Base-by-base conservation (phyloP, 2,113 vertebrate genomes). In the Strix aluco region DNA sequence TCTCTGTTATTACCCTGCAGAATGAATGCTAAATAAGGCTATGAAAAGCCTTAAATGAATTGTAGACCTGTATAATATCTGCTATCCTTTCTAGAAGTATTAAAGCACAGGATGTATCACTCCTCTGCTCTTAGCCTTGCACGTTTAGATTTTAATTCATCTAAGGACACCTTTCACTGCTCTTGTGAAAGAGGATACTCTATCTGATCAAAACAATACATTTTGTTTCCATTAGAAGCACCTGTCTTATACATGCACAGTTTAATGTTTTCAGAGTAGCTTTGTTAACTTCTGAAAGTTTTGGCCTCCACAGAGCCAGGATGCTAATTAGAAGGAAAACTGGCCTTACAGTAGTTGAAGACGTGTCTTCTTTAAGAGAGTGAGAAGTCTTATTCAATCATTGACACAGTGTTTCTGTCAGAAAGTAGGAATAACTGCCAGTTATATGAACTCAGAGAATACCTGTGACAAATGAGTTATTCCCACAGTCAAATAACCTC, bases 321-420 rank as follows among this genome's bases (percentile, higher is more conserved):
- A 88, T 88, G 71, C 93, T 98, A 97, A 98, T 97, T 95, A 96
- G 91, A 97, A 94, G 81, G 81, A 95, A 92, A 97, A 94, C 92
- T 97, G 88, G 74, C 86, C 94, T 47, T 89, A 38, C 52, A 91
- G 67, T 74, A 70, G 63, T 36, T 96, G 77, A 96, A 93, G 91
- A 95, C 94, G 34, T 84, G 66, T 92, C 91, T 88, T 95, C 77
- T 91, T 89, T 46, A 86, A 92, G 61, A 94, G 62, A 94, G 46
- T 1, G 0, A 81, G 67, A 94, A 63, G 66, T 47, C 49, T 97
- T 86, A 62, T 95, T 95, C 81, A 52, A 4, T 97, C 88, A 71
- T 42, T 71, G 74, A 42, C 71, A 80, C 25, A 57, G 40, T 57
- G 25, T 81, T 92, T 74, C 82, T 97, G 84, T 71, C 85, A 96